phyloP scores from a whole-genome alignment of 2,797 vertebrate genomes.

The Sebastes miniatus region DNA sequence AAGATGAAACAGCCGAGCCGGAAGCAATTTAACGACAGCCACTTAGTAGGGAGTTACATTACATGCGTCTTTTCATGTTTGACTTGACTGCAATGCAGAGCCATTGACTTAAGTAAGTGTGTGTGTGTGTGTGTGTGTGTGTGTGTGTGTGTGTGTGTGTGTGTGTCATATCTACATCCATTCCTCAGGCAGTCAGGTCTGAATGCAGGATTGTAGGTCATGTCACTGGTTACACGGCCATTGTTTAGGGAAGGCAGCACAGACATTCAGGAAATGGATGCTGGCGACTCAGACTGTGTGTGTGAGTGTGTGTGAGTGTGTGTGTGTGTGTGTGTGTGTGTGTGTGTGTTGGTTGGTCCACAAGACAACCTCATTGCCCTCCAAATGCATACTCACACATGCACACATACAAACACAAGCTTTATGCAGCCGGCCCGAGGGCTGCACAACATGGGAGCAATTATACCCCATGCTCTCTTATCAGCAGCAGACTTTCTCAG shows the following conservation, averaged over 20 bases:
- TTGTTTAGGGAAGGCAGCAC: slow-evolving; percentile 56
- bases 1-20: slow-evolving; percentile 23
- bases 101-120: background rate
- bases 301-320: slow-evolving; percentile 3
- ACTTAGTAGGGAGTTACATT: slow-evolving; percentile 36
- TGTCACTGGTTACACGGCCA: slow-evolving; percentile 27
- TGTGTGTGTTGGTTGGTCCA: slow-evolving; percentile 11
- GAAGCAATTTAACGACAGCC: slow-evolving; percentile 18
- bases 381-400: slow-evolving; percentile 32
- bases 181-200: slow-evolving; percentile 25
- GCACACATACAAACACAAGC: slow-evolving; percentile 17
- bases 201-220: slow-evolving; percentile 62
- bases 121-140: background rate
- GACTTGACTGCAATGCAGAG: slow-evolving; percentile 35
- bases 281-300: slow-evolving; percentile 31
- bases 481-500: slow-evolving; percentile 57
- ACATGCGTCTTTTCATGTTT: slow-evolving; percentile 14
- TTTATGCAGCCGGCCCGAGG: slow-evolving; percentile 23
- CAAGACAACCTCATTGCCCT: slow-evolving; percentile 26
- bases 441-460: slow-evolving; percentile 65
- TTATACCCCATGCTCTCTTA: slow-evolving; percentile 58
- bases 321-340: slow-evolving; percentile 12
- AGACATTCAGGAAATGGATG: slow-evolving; percentile 65
- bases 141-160: background rate
- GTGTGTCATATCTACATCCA: background rate